These are phyloP conservation scores for Eupithecia inturbata DNA, from an alignment of 2,888 invertebrate species.

Conservation along the genomic window DNA sequence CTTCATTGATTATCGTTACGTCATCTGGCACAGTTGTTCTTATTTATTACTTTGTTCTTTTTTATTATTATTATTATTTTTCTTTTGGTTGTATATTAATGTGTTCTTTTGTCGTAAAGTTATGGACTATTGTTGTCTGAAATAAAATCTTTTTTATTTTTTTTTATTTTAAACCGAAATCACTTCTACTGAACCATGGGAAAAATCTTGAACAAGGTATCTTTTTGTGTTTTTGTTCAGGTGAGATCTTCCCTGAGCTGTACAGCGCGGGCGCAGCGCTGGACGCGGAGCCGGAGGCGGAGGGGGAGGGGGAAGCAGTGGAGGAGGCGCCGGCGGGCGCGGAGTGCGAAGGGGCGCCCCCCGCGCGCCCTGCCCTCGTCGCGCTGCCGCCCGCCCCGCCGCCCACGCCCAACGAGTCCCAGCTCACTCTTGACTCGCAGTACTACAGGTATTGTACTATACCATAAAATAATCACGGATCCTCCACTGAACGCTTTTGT, in stretches of 20 bases:
- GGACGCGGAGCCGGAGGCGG: slow-evolving; percentile 62
- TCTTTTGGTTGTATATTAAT: too few species aligned
- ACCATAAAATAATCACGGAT: background rate
- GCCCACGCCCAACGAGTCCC: slow-evolving; percentile 65
- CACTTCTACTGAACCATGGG: background rate
- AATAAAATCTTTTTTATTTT: too few species aligned
- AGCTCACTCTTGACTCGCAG: slow-evolving; percentile 68
- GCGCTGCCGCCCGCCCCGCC: slow-evolving; percentile 59
- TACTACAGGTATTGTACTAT: slow-evolving; percentile 67
- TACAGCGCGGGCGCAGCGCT: slow-evolving; percentile 62
- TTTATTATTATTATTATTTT: too few species aligned
- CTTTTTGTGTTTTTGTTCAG: slow-evolving; percentile 47
- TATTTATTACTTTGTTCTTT: too few species aligned
- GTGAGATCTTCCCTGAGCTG: slow-evolving; percentile 76
- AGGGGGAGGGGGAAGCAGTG: slow-evolving; percentile 63
- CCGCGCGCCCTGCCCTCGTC: slow-evolving; percentile 70
- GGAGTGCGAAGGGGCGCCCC: slow-evolving; percentile 68
- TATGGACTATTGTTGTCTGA: too few species aligned
- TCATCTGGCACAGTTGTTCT: too few species aligned
- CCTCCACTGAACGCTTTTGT: background rate
- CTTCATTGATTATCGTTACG: too few species aligned
- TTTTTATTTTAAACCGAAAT: too few species aligned
- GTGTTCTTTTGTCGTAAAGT: too few species aligned
- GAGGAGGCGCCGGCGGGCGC: slow-evolving; percentile 58
- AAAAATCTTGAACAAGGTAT: background rate